Percentiles rank a stretch among this genome's conserved stretches.
These are phyloP conservation scores for Mystacides longicornis DNA, from an alignment of 2,888 invertebrate species.

Conservation along the genomic window DNA sequence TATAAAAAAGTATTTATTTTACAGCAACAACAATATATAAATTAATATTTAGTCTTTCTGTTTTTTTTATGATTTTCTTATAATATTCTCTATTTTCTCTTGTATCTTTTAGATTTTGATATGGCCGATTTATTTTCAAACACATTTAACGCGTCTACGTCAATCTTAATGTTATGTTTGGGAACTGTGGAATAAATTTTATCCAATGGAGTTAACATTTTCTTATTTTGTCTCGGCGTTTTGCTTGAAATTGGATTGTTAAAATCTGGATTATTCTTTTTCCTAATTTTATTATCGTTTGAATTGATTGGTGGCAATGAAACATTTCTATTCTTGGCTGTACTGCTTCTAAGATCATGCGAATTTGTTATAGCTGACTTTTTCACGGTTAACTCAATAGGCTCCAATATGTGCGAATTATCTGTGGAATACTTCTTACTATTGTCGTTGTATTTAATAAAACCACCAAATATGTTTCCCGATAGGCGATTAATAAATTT, in stretches of 20 bases:
- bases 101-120: slow-evolving; percentile 31
- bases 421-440: slow-evolving; percentile 11
- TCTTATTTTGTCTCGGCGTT: slow-evolving; percentile 15
- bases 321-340: slow-evolving; percentile 34
- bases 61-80: too few relatives aligned
- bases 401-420: slow-evolving; percentile 15
- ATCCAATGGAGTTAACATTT: slow-evolving; percentile 18
- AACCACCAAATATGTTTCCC: neutral
- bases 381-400: slow-evolving; percentile 10
- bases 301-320: slow-evolving; percentile 42
- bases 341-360: slow-evolving; percentile 9
- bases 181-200: slow-evolving; percentile 5
- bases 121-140: slow-evolving; percentile 2
- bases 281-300: slow-evolving; percentile 39
- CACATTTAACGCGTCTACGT: slow-evolving; percentile 28
- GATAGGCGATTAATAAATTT: slow-evolving; percentile 3
- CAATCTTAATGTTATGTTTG: slow-evolving; percentile 14
- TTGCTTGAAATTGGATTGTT: slow-evolving; percentile 10
- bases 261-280: slow-evolving; percentile 2
- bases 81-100: neutral
- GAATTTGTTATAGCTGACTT: slow-evolving; percentile 11
- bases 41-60: too few relatives aligned
- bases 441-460: neutral
- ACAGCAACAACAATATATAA: too few relatives aligned
- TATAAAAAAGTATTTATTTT: too few relatives aligned